Percentiles rank a stretch among this genome's conserved stretches.
Evolutionary conservation across 2,113 vertebrate genomes (phyloP).

Genomic region (Embiotoca jacksoni): DNA sequence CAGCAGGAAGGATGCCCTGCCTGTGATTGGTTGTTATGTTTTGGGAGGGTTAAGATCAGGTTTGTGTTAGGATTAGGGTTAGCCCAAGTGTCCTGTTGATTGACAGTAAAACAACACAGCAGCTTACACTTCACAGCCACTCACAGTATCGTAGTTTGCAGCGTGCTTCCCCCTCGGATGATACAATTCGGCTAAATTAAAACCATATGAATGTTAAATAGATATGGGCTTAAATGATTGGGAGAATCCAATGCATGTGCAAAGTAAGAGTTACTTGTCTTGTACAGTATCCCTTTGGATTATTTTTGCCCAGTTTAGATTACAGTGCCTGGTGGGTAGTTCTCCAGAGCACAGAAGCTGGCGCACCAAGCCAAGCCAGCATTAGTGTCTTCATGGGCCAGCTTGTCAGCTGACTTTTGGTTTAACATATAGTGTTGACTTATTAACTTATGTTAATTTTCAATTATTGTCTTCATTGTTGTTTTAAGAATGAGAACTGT

Average conservation of each 20-base stretch:
- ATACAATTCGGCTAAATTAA: too few species aligned
- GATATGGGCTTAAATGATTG: neutral
- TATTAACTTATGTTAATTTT: conserved; percentile 9
- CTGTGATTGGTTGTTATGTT: too few species aligned
- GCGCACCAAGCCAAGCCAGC: conserved; percentile 8
- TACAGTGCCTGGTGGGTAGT: conserved; percentile 9
- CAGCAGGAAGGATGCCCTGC: too few species aligned
- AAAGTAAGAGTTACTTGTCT: neutral
- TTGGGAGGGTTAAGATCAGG: too few species aligned
- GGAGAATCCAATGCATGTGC: neutral
- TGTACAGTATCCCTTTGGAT: neutral
- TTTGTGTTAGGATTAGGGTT: too few species aligned
- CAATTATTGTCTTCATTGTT: neutral
- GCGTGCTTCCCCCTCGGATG: too few species aligned
- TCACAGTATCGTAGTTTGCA: too few species aligned
- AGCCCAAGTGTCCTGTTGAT: too few species aligned
- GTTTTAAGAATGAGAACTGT: neutral
- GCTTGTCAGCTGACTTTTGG: conserved; percentile 27
- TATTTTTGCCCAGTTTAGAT: conserved; percentile 1
- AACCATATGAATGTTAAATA: too few species aligned
- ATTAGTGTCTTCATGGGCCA: conserved; percentile 22
- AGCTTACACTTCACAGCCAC: too few species aligned
- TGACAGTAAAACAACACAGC: too few species aligned
- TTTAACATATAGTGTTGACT: conserved; percentile 11
- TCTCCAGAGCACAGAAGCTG: conserved; percentile 20